Conservation (phyloP, 2,888 invertebrate species). For the Apamea anceps region DNA sequence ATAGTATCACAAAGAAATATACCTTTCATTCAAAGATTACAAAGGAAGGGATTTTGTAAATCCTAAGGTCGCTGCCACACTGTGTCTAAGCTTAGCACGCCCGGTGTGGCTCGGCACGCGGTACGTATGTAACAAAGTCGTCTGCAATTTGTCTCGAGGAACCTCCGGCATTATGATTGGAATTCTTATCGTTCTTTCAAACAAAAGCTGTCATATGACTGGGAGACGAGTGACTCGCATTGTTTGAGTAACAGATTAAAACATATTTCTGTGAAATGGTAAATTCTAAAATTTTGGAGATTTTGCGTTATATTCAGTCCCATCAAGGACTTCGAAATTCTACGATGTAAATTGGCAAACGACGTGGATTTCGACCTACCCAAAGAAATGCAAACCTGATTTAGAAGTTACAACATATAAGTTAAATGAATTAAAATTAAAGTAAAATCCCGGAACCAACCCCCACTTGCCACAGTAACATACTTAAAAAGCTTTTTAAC, state of each 20-base stretch:
- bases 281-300: neutral
- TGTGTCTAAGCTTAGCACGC: conserved; percentile 31
- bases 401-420: neutral
- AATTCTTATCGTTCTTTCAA: conserved; percentile 78
- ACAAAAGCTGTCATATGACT: conserved; percentile 71
- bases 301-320: neutral
- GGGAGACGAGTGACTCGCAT: conserved; percentile 47
- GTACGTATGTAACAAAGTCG: conserved; percentile 74
- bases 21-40: neutral
- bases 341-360: neutral
- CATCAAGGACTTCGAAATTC: neutral
- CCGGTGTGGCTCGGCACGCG: conserved; percentile 57
- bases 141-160: conserved; percentile 80
- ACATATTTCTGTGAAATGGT: neutral
- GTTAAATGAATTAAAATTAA: conserved; percentile 25
- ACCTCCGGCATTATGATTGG: conserved; percentile 76
- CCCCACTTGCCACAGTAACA: conserved; percentile 31
- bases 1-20: neutral
- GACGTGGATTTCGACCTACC: neutral
- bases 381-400: neutral
- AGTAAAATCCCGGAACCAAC: conserved; percentile 19
- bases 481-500: conserved; percentile 58
- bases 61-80: neutral
- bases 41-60: conserved; percentile 11
- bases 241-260: conserved; percentile 15